A percentile compares a stretch with the other conserved stretches of the same genome.
These are phyloP conservation scores for Ranitomeya variabilis DNA, from an alignment of 2,113 vertebrate species.

Conservation along the genomic window DNA sequence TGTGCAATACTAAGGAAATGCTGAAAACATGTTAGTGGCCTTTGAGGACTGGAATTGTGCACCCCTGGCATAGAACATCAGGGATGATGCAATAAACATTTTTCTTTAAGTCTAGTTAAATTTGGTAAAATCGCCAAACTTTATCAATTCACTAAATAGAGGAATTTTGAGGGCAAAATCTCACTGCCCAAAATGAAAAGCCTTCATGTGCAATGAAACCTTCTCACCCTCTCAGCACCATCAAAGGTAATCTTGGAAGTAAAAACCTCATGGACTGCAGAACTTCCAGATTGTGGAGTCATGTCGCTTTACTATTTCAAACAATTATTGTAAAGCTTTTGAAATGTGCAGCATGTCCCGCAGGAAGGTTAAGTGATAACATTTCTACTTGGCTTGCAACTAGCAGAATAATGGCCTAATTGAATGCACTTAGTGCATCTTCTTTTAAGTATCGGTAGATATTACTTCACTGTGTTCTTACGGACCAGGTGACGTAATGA, in stretches of 20 bases:
- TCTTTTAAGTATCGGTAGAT: constrained; percentile 43
- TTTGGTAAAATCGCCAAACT: neutral
- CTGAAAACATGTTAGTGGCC: too few relatives aligned
- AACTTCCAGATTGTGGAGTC: neutral
- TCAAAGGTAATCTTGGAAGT: neutral
- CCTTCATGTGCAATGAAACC: neutral
- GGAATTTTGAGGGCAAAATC: neutral
- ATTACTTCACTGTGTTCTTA: constrained; percentile 49
- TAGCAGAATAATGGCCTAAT: constrained; percentile 23
- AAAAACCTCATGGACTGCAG: neutral
- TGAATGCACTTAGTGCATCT: constrained; percentile 40
- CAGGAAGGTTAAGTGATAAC: neutral
- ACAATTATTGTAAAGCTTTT: neutral
- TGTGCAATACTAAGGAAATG: too few relatives aligned
- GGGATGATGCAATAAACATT: too few relatives aligned
- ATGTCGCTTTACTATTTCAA: neutral
- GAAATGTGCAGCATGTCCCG: neutral
- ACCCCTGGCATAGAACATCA: too few relatives aligned
- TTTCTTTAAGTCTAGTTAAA: too few relatives aligned
- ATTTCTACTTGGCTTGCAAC: constrained; percentile 1
- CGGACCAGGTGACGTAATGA: constrained; percentile 49
- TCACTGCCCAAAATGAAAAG: neutral
- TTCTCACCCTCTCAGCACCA: neutral
- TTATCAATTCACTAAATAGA: too few relatives aligned
- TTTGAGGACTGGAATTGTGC: too few relatives aligned